Evolutionary conservation across 2,113 vertebrate species (phyloP).

Genomic region (Burhinus bistriatus): DNA sequence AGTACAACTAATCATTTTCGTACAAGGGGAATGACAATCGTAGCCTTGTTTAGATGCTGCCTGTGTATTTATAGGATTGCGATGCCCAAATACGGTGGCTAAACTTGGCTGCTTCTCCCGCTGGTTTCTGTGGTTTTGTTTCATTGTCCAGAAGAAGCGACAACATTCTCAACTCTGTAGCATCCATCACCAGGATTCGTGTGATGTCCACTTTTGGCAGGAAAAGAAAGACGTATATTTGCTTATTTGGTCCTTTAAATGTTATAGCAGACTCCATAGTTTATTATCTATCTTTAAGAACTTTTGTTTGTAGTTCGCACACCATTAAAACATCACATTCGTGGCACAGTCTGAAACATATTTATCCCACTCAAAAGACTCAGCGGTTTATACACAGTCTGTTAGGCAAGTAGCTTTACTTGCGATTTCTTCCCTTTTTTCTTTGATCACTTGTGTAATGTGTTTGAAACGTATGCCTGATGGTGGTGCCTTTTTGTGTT

Average conservation of each 20-base stretch:
- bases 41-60: neutral
- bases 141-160: neutral
- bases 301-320: neutral
- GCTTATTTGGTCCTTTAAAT: neutral
- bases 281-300: neutral
- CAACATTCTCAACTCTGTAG: neutral
- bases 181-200: neutral
- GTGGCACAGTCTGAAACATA: neutral
- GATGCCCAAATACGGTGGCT: neutral
- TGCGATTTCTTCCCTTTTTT: neutral
- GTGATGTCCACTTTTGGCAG: neutral
- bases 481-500: neutral
- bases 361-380: neutral
- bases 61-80: neutral
- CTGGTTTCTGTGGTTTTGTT: constrained; percentile 4
- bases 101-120: neutral
- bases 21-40: neutral
- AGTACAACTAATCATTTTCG: neutral
- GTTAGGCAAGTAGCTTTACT: neutral
- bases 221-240: neutral
- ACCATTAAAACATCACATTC: neutral
- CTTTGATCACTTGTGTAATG: neutral
- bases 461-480: neutral
- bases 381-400: neutral
- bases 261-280: neutral